Evolutionary conservation across 2,888 invertebrate genomes (phyloP), one percentile per base, ranked within the genome.

Genomic region (Antheraea yamamai): DNA sequence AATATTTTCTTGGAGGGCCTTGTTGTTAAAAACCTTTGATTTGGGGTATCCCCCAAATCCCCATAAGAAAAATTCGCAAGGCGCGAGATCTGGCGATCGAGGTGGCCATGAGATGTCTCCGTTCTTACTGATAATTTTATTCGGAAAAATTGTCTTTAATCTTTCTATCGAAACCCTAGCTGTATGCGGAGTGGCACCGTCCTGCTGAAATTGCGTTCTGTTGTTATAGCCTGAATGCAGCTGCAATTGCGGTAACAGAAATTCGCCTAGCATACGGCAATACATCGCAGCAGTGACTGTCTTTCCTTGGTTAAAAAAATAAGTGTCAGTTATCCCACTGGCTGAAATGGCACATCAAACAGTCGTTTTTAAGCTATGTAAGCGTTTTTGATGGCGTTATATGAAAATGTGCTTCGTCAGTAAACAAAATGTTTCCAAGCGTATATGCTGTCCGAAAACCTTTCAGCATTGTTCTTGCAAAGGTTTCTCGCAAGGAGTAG

Each of bases 1-100:
- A 35, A 74, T 74, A 47, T 74, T 74, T 39, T 74, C 47, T n/a
- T 66, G 39, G 26, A 74, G 23, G 23, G 47, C 51, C 39, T 30
- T 73, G 47, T 73, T 75, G 16, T 70, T 61, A 23, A 73, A 73
- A 68, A 73, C 68, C 23, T 68, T 68, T 12, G 73, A 58, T 68
- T 75, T 73, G 14, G 73, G 61, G 61, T 73, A 68, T 68, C 52
- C n/a, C n/a, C n/a, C n/a, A n/a, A n/a, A n/a, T n/a, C n/a, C 74
- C 74, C 68, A 66, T 66, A 73, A 51, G 58, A 55, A 73, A 66
- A 55, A 73, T n/a, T 52, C 72, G 61, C 72, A 61, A 72, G 51
- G 52, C 26, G 39, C 66, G 47, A 66, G 68, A 35, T 35, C 73
- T 35, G 64, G 64, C n/a, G 30, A 35, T 14, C 73, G 30, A 61